Conservation (phyloP, 2,888 invertebrate genomes). For the Cheilosia urbana region DNA sequence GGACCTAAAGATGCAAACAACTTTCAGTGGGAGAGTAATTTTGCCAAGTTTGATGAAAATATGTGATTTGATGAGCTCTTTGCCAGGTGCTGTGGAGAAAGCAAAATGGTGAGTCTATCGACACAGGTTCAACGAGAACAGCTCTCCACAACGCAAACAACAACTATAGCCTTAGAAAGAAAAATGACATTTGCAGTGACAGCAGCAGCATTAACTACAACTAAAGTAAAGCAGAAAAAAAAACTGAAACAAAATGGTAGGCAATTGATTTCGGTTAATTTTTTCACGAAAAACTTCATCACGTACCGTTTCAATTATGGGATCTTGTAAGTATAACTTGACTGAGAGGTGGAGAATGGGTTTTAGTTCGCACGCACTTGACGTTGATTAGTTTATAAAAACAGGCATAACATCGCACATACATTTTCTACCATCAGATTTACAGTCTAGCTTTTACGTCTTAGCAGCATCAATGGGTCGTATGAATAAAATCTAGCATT, state of each 20-base stretch:
- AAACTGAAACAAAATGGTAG: slow-evolving; percentile 80
- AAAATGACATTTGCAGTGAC: slow-evolving; percentile 34
- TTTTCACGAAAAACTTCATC: slow-evolving; percentile 79
- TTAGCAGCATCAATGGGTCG: too few species aligned
- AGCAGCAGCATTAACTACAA: slow-evolving; percentile 52
- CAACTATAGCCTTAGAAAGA: slow-evolving; percentile 37
- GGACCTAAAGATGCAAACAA: slow-evolving; percentile 68
- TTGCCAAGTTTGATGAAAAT: slow-evolving; percentile 84
- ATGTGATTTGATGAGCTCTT: slow-evolving; percentile 84
- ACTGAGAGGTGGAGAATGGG: not conserved
- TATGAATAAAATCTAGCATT: too few species aligned
- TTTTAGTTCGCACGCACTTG: not conserved
- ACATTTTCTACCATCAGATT: too few species aligned
- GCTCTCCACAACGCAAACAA: slow-evolving; percentile 52
- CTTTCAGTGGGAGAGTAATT: slow-evolving; percentile 83
- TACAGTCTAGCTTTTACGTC: too few species aligned
- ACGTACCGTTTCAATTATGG: slow-evolving; percentile 80
- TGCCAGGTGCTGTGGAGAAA: slow-evolving; percentile 75
- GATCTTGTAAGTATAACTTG: slow-evolving; percentile 76
- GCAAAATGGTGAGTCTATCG: slow-evolving; percentile 65
- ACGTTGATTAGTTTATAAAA: too few species aligned
- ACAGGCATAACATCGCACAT: too few species aligned
- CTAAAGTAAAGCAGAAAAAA: slow-evolving; percentile 77
- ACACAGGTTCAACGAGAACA: slow-evolving; percentile 65
- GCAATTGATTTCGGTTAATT: slow-evolving; percentile 79